Evolutionary conservation across 2,113 vertebrate species (phyloP), one percentile per base, ranked within the genome.

Genomic region (Peucedramus taeniatus): DNA sequence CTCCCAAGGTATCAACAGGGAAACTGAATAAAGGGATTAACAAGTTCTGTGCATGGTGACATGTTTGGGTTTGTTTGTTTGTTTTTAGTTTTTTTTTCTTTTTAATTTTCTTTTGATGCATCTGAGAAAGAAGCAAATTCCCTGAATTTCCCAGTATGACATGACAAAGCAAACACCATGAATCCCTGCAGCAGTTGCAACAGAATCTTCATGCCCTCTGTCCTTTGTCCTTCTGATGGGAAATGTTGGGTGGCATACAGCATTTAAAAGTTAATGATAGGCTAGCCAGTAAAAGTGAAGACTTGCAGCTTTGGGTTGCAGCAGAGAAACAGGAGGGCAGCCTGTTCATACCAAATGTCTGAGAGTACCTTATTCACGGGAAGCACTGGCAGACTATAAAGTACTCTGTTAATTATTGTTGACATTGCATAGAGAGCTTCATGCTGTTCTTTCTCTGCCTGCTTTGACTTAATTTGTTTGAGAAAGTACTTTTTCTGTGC

Each of bases 341-440:
- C 60, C 80, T 49, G 81, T 31, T 95, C 79, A 66, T 86, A 81
- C 59, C 82, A 74, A 92, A 83, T 70, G 27, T 64, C 68, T 95
- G 83, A 89, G 68, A 87, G 86, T 94, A 94, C 82, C 92, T 97
- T 83, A 83, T 81, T 90, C 93, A 83, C 0, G 2, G 54, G 59
- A 94, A 94, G 68, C 59, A 39, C 35, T 92, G 82, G 56, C 90
- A 95, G 94, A 90, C 92, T 96, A 88, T 75, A 84, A 96, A 96
- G 80, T 87, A 85, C 60, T 94, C 93, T 79, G 96, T 93, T 96
- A 96, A 96, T 94, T 93, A 96, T 83, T 97, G 94, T 97, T 97
- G 94, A 96, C 96, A 96, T 92, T 96, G 68, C 90, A 92, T 83
- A 90, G 95, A 96, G 76, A 90, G 94, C 56, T 94, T 94, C 93